phyloP scores from a whole-genome alignment of 2,797 vertebrate genomes.

The Lycodopsis pacificus region DNA sequence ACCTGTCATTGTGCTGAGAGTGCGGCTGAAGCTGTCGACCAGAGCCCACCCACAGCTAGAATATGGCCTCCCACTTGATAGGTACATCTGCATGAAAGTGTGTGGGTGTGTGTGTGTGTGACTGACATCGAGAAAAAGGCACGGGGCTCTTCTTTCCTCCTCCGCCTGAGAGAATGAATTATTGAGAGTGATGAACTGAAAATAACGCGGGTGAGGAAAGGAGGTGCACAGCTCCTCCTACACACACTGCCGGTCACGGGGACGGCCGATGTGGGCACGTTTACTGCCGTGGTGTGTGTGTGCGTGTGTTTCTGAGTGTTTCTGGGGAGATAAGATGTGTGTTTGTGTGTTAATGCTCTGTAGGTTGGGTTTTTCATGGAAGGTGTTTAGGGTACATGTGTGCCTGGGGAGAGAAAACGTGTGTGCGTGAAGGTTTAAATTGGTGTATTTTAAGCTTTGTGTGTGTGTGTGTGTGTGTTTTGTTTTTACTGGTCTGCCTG shows the following conservation, averaged over 20 bases:
- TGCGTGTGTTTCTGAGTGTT: constrained; percentile 3
- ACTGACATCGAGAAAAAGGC: constrained; percentile 50
- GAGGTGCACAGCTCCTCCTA: constrained; percentile 57
- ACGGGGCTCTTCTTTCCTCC: constrained; percentile 62
- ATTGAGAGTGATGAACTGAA: constrained; percentile 85
- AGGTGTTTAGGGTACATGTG: constrained; percentile 24
- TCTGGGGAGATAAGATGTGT: constrained; percentile 15
- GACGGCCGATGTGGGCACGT: constrained; percentile 52
- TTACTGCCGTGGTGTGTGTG: constrained; percentile 41
- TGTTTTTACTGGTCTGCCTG: neutral
- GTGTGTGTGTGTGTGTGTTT: neutral
- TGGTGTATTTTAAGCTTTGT: constrained; percentile 7
- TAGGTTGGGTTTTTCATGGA: constrained; percentile 29
- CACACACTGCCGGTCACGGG: constrained; percentile 65
- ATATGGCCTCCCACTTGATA: constrained; percentile 45
- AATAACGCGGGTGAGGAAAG: constrained; percentile 77
- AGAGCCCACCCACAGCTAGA: constrained; percentile 37
- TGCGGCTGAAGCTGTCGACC: constrained; percentile 14
- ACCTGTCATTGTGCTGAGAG: constrained; percentile 18
- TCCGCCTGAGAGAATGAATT: constrained; percentile 80
- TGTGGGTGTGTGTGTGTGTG: constrained; percentile 18
- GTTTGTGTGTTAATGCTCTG: constrained; percentile 44
- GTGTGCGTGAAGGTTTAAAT: constrained; percentile 24
- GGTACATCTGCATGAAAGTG: constrained; percentile 41
- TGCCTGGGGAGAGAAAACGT: constrained; percentile 11